These are phyloP conservation scores for Zootermopsis nevadensis DNA, from an alignment of 2,888 invertebrate species.

Conservation along the genomic window DNA sequence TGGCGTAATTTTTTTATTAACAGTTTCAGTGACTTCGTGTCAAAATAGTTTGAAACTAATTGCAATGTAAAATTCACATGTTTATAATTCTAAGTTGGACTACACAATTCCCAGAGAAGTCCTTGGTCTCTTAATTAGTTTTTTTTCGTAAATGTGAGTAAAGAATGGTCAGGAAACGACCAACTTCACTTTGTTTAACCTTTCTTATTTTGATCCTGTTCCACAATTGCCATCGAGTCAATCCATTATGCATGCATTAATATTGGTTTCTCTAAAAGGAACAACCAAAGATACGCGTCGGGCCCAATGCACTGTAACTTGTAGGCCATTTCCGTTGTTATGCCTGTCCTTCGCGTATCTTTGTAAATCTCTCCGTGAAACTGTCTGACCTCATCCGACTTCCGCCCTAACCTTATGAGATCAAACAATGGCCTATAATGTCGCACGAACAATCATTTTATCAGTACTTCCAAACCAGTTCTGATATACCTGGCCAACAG, in stretches of 20 bases:
- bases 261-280: no score
- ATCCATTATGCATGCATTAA: no score
- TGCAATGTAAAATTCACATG: no score
- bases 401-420: constrained; percentile 23
- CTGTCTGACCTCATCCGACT: neutral
- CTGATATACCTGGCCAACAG: no score
- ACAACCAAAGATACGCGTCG: neutral
- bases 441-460: neutral
- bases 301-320: no score
- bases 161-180: neutral
- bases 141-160: neutral
- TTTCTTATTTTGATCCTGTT: neutral
- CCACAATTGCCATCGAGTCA: no score
- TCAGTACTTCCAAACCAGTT: neutral
- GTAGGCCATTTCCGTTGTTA: constrained; percentile 2
- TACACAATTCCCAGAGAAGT: neutral
- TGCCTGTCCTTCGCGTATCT: neutral
- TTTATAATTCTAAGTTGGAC: no score
- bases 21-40: no score
- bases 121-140: neutral
- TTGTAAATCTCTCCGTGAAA: neutral
- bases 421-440: neutral
- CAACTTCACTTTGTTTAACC: neutral
- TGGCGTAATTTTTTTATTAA: no score
- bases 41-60: no score